phyloP scores from a whole-genome alignment of 2,113 vertebrate genomes.

The Oplegnathus fasciatus region DNA sequence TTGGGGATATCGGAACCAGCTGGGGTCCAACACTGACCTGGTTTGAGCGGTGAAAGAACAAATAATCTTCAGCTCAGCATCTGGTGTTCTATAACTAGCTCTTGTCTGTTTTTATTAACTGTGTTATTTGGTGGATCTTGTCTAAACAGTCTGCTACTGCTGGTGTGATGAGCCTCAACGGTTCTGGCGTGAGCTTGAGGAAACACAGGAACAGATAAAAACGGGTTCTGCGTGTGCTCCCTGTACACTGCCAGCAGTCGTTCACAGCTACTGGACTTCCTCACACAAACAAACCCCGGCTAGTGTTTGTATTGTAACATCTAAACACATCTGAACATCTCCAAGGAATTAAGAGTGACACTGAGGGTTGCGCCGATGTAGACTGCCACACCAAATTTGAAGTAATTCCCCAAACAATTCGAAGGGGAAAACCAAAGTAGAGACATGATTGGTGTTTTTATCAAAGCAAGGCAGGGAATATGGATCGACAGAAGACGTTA shows the following conservation, averaged over 20 bases:
- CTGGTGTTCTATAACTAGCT: conserved; percentile 23
- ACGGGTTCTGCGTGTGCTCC: conserved; percentile 7
- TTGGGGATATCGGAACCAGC: conserved; percentile 23
- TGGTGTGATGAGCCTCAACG: not conserved
- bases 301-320: conserved; percentile 31
- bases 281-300: conserved; percentile 22
- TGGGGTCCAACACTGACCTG: conserved; percentile 14
- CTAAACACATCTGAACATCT: conserved; percentile 19
- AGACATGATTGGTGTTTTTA: conserved; percentile 2
- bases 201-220: conserved; percentile 38
- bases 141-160: conserved; percentile 32
- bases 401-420: not conserved
- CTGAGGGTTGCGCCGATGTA: not conserved
- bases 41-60: conserved; percentile 16
- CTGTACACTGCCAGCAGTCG: not conserved
- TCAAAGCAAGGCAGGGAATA: not conserved
- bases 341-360: conserved; percentile 4
- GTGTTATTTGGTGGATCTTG: conserved; percentile 33
- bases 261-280: conserved; percentile 49
- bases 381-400: not conserved
- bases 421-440: conserved; percentile 18
- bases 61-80: conserved; percentile 25
- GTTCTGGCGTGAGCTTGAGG: conserved; percentile 29
- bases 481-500: conserved; percentile 20
- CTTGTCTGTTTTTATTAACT: not conserved